Conservation (phyloP, 2,888 invertebrate genomes). For the Lapara coniferarum region DNA sequence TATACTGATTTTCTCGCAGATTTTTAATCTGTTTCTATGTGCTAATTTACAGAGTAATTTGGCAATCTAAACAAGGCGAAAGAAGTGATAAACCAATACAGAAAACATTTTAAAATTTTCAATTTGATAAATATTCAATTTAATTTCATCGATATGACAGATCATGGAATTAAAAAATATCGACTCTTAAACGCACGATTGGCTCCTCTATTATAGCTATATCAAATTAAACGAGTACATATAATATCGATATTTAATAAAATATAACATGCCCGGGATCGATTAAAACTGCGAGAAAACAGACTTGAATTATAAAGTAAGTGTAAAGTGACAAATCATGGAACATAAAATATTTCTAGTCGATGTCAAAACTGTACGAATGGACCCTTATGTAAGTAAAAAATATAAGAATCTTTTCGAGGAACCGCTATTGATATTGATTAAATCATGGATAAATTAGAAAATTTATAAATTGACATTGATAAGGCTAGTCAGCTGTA, state of each 20-base stretch:
- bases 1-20: constrained; percentile 1
- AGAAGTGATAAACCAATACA: too few species aligned
- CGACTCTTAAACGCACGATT: neutral
- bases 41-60: too few species aligned
- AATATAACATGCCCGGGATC: neutral
- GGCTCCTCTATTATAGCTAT: too few species aligned
- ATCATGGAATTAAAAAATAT: too few species aligned
- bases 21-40: neutral
- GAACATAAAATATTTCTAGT: constrained; percentile 1
- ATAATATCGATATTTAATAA: neutral
- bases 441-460: neutral
- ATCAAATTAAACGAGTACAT: neutral
- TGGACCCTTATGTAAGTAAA: neutral
- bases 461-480: neutral
- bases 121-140: too few species aligned
- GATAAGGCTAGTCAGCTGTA: neutral
- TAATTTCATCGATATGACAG: too few species aligned
- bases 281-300: constrained; percentile 11
- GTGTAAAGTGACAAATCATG: constrained; percentile 15
- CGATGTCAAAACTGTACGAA: neutral
- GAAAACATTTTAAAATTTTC: too few species aligned
- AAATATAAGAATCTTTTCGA: neutral
- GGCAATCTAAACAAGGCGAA: too few species aligned
- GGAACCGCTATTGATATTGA: neutral
- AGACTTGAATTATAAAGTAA: constrained; percentile 12